Conservation (phyloP, 2,113 vertebrate species). For the Chauna torquata region DNA sequence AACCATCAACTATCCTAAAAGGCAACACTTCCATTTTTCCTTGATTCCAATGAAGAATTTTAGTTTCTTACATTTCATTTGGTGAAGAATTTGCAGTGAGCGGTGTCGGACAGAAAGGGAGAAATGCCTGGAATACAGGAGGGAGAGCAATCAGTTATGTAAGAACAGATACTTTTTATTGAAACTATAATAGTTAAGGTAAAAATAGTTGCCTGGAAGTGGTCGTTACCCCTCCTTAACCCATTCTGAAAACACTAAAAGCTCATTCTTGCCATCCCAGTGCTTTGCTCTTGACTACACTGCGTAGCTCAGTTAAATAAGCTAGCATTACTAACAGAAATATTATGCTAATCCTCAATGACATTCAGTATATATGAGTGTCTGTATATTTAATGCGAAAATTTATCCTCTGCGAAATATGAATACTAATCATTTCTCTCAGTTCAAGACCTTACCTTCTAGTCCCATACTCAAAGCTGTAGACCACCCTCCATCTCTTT, state of each 20-base stretch:
- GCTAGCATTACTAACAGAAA: slow-evolving; percentile 12
- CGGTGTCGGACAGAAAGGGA: not conserved
- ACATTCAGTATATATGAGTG: slow-evolving; percentile 2
- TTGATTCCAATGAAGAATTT: not conserved
- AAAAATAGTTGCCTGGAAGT: not conserved
- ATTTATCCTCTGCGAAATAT: not conserved
- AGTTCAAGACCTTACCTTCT: not conserved
- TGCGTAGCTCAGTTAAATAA: not conserved
- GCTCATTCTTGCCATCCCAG: not conserved
- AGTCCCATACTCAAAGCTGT: not conserved
- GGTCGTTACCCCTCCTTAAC: not conserved
- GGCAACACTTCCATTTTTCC: not conserved
- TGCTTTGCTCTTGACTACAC: not conserved
- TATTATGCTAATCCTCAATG: slow-evolving; percentile 41
- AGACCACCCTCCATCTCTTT: not conserved
- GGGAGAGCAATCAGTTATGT: not conserved
- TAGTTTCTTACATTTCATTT: not conserved
- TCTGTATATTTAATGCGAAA: slow-evolving; percentile 33
- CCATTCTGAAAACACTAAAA: not conserved
- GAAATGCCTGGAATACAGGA: not conserved
- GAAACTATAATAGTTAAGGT: not conserved
- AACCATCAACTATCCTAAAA: not conserved
- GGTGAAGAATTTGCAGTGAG: not conserved
- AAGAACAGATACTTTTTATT: not conserved
- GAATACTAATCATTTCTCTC: not conserved